Percentiles rank a stretch among this genome's conserved stretches.
Conservation (phyloP, 2,888 invertebrate species). For the Mythimna ferrago region DNA sequence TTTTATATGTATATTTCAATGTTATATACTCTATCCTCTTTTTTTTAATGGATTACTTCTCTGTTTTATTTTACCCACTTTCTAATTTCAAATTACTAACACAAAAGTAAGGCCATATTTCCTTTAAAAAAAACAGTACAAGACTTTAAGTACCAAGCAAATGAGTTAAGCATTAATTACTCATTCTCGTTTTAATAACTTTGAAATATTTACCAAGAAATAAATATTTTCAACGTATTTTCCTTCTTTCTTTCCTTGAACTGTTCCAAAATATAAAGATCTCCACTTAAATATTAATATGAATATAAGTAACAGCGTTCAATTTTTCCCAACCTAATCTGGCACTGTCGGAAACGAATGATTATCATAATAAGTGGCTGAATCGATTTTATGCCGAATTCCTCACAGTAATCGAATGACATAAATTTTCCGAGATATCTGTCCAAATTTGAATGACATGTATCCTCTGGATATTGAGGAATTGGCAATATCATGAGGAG, state of each 20-base stretch:
- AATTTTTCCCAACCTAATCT: constrained; percentile 33
- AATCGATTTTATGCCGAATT: constrained; percentile 63
- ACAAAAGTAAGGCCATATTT: too few species aligned
- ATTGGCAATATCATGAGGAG: constrained; percentile 33
- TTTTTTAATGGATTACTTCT: too few species aligned
- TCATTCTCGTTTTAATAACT: too few species aligned
- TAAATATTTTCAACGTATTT: background rate
- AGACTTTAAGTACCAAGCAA: too few species aligned
- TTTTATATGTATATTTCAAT: too few species aligned
- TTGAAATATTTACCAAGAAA: too few species aligned
- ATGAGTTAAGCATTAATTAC: too few species aligned
- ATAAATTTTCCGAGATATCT: constrained; percentile 54
- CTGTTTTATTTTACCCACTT: too few species aligned
- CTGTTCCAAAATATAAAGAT: constrained; percentile 7
- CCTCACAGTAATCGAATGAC: constrained; percentile 61
- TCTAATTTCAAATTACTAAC: too few species aligned
- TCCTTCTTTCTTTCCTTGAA: background rate
- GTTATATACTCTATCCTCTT: too few species aligned
- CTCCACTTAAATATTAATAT: constrained; percentile 10
- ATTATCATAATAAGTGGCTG: constrained; percentile 62
- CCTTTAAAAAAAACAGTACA: too few species aligned
- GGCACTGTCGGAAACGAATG: constrained; percentile 43
- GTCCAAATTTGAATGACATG: constrained; percentile 56
- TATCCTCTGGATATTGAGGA: constrained; percentile 31
- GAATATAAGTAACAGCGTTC: constrained; percentile 28